Conservation (phyloP, 1,140 invertebrate species). For the Drosophila bocqueti region DNA sequence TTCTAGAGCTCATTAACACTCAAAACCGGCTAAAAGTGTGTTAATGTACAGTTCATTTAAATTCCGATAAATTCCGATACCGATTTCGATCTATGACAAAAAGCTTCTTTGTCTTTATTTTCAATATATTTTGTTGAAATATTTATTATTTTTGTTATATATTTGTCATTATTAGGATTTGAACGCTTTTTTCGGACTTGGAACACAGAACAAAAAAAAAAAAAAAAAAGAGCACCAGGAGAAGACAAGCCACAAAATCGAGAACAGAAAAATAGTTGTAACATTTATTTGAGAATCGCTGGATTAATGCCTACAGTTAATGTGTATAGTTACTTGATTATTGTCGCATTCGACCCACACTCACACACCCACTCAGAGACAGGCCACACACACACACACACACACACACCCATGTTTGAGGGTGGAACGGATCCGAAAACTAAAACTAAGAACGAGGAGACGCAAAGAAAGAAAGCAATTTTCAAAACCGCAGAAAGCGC, state of each 20-base stretch:
- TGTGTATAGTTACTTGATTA: slow-evolving; percentile 55
- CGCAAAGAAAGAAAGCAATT: too few relatives aligned
- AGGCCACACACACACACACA: slow-evolving; percentile 4
- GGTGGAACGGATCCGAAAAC: slow-evolving; percentile 12
- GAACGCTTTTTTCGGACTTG: neutral
- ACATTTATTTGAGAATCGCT: slow-evolving; percentile 62
- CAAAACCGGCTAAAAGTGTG: neutral
- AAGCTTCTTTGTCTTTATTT: neutral
- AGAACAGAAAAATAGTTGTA: slow-evolving; percentile 59
- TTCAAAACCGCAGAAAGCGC: too few relatives aligned
- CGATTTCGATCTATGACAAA: neutral
- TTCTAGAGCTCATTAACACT: neutral
- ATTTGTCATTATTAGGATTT: neutral
- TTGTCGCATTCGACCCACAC: slow-evolving; percentile 33
- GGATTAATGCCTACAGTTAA: slow-evolving; percentile 46
- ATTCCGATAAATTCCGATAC: neutral
- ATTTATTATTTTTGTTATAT: neutral
- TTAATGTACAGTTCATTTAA: too few relatives aligned
- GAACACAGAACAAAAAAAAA: slow-evolving; percentile 1
- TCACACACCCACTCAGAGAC: slow-evolving; percentile 1
- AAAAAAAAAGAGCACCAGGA: slow-evolving; percentile 13
- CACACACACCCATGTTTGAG: slow-evolving; percentile 21
- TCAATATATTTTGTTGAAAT: neutral
- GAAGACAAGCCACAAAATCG: slow-evolving; percentile 22
- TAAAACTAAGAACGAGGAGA: slow-evolving; percentile 16